These are phyloP conservation scores for Anthrax anthrax DNA, from an alignment of 2,888 invertebrate genomes.

Conservation along the genomic window DNA sequence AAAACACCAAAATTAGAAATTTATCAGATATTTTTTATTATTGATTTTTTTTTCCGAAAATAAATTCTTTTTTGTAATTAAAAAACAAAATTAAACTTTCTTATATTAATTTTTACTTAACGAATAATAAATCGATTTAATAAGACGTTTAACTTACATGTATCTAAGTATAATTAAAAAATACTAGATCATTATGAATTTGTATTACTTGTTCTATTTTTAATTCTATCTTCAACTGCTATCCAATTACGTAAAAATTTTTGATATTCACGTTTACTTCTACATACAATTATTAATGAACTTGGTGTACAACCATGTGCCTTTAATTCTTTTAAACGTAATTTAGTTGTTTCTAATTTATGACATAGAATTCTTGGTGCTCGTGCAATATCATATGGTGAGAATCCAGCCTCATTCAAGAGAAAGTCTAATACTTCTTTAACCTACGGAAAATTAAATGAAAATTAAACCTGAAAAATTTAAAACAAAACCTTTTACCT, in stretches of 20 bases:
- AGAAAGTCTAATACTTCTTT: slow-evolving; percentile 45
- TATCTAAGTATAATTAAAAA: too few species aligned
- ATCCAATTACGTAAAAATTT: slow-evolving; percentile 36
- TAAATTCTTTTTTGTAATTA: too few species aligned
- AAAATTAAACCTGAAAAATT: slow-evolving; percentile 5
- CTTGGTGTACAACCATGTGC: slow-evolving; percentile 35
- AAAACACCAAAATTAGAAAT: too few species aligned
- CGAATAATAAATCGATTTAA: too few species aligned
- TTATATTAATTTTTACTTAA: too few species aligned
- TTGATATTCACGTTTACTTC: slow-evolving; percentile 40
- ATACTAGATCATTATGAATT: too few species aligned
- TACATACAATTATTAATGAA: slow-evolving; percentile 41
- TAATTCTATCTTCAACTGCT: neutral
- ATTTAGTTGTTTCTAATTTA: slow-evolving; percentile 40
- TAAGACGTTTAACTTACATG: too few species aligned
- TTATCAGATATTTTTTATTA: too few species aligned
- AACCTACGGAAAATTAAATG: slow-evolving; percentile 34
- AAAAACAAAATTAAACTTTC: too few species aligned
- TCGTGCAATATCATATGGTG: slow-evolving; percentile 38
- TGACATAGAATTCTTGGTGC: slow-evolving; percentile 42
- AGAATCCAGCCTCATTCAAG: slow-evolving; percentile 37
- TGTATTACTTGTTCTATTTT: neutral
- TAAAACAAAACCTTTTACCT: slow-evolving; percentile 30
- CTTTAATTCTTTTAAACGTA: slow-evolving; percentile 38
- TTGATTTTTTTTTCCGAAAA: too few species aligned